Base-by-base conservation (phyloP, 1,140 invertebrate species). In the Drosophila parvula region DNA sequence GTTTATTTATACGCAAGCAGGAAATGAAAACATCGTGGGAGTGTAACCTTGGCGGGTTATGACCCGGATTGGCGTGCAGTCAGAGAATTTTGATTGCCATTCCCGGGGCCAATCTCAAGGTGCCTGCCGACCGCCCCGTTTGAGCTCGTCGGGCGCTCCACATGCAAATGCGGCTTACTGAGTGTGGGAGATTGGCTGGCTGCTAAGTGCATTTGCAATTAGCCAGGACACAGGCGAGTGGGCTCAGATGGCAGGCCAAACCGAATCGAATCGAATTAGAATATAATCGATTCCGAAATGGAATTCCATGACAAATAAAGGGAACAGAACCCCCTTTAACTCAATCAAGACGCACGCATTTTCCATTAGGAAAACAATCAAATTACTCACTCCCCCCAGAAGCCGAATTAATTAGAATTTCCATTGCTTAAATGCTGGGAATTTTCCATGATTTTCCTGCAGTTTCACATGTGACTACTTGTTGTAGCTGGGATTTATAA, bases 131-230 rank as follows among this genome's bases (percentile, higher is more conserved):
- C 30, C 30, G 7, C 32, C 32, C 5, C 50, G 1, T 44, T 10
- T 5, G 41, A 10, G 16, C 5, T 3, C 16, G 16, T 10, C 11
- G 5, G 44, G 7, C 7, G 62, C 43, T 47, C 12, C 28, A 40
- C 44, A 73, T 74, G 70, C 56, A 74, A 74, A 74, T 74, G 56
- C 27, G 47, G 27, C 18, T 55, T 22, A n/a, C 38, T 18, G 18
- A 50, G 47, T 53, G 40, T 40, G 68, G 18, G 47, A 55, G 18
- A 38, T 16, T 48, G 69, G 40, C 14, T 40, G 41, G 27, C 34
- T 41, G 43, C 70, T 74, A 74, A 74, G 59, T 64, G 70, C 70
- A 74, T 74, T 63, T 74, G 69, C 70, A 74, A 74, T 74, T 63
- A 74, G 69, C 70, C 41, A 74, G 34, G 34, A 41, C 27, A 41